Conservation (phyloP, 2,797 vertebrate genomes). For the Gambusia yucatana region DNA sequence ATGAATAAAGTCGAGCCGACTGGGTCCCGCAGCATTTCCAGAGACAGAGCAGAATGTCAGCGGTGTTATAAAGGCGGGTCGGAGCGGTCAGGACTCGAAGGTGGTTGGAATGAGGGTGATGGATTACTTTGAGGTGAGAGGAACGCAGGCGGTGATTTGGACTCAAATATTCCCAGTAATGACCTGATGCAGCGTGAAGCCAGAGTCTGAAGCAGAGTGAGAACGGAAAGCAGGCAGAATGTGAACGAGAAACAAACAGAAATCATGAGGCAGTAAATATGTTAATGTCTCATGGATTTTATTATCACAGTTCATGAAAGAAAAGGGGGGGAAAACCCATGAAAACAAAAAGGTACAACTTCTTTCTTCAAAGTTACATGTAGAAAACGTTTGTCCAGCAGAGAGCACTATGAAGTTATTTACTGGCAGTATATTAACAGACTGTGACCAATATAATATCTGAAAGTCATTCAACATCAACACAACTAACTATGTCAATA, state of each 20-base stretch:
- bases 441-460: neutral
- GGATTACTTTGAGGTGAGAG: neutral
- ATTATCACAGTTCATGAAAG: neutral
- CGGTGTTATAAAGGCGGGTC: neutral
- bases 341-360: neutral
- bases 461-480: neutral
- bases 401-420: neutral
- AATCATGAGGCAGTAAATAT: neutral
- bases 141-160: neutral
- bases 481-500: neutral
- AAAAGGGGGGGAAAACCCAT: neutral
- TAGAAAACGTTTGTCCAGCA: neutral
- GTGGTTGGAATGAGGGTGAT: neutral
- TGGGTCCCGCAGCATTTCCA: neutral
- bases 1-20: slow-evolving; percentile 2
- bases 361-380: neutral
- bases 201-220: neutral
- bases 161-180: neutral
- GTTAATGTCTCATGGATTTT: neutral
- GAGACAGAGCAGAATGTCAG: neutral
- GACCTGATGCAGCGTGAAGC: neutral
- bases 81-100: neutral
- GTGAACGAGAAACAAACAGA: neutral
- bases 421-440: neutral
- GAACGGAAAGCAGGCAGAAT: neutral